Evolutionary conservation across 2,113 vertebrate species (phyloP).

Genomic region (Toxotes chatareus): DNA sequence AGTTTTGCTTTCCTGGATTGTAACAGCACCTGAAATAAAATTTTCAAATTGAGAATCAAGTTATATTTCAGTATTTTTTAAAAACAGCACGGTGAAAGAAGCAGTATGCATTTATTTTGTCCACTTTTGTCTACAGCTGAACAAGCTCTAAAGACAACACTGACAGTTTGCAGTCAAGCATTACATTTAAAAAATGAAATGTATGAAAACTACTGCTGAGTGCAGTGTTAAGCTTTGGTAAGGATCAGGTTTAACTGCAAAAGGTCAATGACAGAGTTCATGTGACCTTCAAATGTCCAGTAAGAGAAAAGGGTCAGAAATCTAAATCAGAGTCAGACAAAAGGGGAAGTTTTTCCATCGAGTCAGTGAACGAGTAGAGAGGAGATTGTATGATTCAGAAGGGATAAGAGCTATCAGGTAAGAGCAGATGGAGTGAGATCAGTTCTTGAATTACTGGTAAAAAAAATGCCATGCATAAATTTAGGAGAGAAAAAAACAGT

Average conservation of each 20-base stretch:
- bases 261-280: neutral
- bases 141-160: neutral
- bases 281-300: constrained; percentile 1
- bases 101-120: too few species aligned
- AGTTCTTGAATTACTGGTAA: constrained; percentile 13
- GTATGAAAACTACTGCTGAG: neutral
- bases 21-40: too few species aligned
- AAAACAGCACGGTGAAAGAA: too few species aligned
- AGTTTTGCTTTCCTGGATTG: too few species aligned
- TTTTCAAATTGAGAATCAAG: too few species aligned
- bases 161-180: neutral
- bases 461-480: constrained; percentile 27
- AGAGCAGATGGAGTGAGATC: constrained; percentile 39
- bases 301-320: neutral
- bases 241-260: neutral
- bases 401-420: constrained; percentile 24
- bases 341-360: neutral
- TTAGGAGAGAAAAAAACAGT: neutral
- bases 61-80: too few species aligned
- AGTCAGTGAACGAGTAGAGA: neutral
- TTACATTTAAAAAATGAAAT: too few species aligned
- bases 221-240: neutral
- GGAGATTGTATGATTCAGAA: constrained; percentile 26
- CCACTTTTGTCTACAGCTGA: too few species aligned
- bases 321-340: neutral